phyloP scores from a whole-genome alignment of 2,113 vertebrate genomes.

The Elephantulus edwardii region DNA sequence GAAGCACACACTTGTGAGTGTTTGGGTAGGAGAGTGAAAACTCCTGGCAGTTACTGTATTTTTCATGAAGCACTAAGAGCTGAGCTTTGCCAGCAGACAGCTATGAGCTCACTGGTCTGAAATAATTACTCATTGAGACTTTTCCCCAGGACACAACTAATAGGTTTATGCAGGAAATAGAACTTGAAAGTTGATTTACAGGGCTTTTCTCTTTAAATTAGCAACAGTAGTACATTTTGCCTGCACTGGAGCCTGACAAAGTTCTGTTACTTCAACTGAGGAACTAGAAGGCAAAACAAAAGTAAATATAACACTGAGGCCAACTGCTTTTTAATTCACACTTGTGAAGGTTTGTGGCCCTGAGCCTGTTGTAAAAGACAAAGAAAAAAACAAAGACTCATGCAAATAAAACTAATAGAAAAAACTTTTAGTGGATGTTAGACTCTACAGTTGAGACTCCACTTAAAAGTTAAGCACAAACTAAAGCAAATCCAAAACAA shows the following conservation, averaged over 20 bases:
- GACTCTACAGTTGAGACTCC: not conserved
- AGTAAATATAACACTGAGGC: conserved; percentile 43
- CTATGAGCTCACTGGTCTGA: conserved; percentile 85
- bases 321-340: conserved; percentile 62
- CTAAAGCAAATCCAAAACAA: not conserved
- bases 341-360: conserved; percentile 44
- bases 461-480: not conserved
- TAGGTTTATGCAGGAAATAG: conserved; percentile 69
- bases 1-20: conserved; percentile 71
- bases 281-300: conserved; percentile 14
- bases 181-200: not conserved
- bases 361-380: conserved; percentile 57
- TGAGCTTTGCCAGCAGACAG: conserved; percentile 84
- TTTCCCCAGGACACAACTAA: conserved; percentile 65
- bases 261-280: conserved; percentile 6
- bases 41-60: conserved; percentile 76
- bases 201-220: conserved; percentile 38
- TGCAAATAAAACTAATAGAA: not conserved
- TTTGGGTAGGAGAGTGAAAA: conserved; percentile 77
- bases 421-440: conserved; percentile 15
- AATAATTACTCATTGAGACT: conserved; percentile 81
- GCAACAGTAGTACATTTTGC: not conserved
- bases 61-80: conserved; percentile 77
- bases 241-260: not conserved
- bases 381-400: conserved; percentile 48